phyloP scores from a whole-genome alignment of 1,140 invertebrate species.

The Drosophila willistoni region DNA sequence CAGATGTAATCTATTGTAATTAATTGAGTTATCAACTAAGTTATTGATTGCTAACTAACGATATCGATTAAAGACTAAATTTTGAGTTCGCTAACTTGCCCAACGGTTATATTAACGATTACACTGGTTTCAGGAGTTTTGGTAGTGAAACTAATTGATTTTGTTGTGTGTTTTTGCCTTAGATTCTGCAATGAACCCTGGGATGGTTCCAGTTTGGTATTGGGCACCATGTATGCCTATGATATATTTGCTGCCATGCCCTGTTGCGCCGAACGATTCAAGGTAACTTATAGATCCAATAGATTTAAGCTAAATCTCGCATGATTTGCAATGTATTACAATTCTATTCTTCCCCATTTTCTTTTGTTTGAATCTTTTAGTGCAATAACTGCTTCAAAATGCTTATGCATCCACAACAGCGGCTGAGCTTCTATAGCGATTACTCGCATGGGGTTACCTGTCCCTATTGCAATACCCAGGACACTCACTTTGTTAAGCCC shows the following conservation, averaged over 20 bases:
- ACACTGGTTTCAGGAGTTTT: too few relatives aligned
- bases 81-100: too few relatives aligned
- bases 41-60: too few relatives aligned
- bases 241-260: constrained; percentile 98
- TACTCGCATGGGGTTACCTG: constrained; percentile 96
- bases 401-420: constrained; percentile 92
- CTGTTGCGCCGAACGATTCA: constrained; percentile 96
- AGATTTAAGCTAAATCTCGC: too few relatives aligned
- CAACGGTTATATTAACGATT: too few relatives aligned
- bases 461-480: constrained; percentile 94
- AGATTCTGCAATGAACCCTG: constrained; percentile 93
- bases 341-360: neutral
- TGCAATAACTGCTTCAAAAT: constrained; percentile 95
- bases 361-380: constrained; percentile 83
- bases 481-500: constrained; percentile 97
- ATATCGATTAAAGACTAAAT: too few relatives aligned
- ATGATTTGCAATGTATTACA: neutral
- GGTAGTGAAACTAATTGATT: too few relatives aligned
- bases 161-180: too few relatives aligned
- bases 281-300: constrained; percentile 85
- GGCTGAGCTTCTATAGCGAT: constrained; percentile 96
- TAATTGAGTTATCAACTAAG: too few relatives aligned
- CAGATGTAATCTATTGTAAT: too few relatives aligned
- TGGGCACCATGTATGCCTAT: constrained; percentile 98
- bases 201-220: constrained; percentile 95